Evolutionary conservation across 53 echinoderm and acorn worm genomes (phyloP).

Genomic region (Mesocentrotus franciscanus): DNA sequence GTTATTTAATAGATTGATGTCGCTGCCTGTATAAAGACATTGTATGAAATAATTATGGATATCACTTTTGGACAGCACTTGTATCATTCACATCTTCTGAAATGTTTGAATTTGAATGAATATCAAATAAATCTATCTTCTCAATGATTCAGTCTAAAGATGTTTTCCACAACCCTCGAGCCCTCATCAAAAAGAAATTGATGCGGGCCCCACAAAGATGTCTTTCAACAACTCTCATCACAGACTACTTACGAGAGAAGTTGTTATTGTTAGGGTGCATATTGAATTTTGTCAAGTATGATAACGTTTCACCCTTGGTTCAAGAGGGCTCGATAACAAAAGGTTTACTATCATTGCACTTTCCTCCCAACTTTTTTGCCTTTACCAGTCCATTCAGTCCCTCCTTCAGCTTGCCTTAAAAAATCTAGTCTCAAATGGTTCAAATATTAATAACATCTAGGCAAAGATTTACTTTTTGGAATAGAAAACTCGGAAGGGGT

Average conservation of each 20-base stretch:
- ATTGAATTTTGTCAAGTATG: background rate
- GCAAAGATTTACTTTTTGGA: too few species aligned
- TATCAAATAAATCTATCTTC: background rate
- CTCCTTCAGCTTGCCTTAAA: too few species aligned
- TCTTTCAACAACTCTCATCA: background rate
- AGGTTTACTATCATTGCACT: background rate
- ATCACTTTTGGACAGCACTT: too few species aligned
- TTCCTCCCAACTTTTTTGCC: background rate
- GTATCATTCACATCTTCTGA: background rate
- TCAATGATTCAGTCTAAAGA: background rate
- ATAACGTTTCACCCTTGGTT: constrained; percentile 24
- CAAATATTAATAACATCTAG: too few species aligned
- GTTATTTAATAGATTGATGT: too few species aligned
- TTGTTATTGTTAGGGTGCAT: constrained; percentile 23
- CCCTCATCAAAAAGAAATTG: background rate
- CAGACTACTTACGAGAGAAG: background rate
- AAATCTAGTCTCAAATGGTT: too few species aligned
- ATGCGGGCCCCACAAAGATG: background rate
- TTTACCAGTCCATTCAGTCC: background rate
- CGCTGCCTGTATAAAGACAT: too few species aligned
- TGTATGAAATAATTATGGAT: too few species aligned
- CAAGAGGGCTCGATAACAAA: background rate
- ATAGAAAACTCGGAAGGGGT: too few species aligned
- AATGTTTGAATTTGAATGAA: background rate
- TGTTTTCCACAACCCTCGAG: background rate